Percentiles rank a stretch among this genome's conserved stretches.
phyloP scores from a whole-genome alignment of 2,888 invertebrate species.

The Platynereis dumerilii region DNA sequence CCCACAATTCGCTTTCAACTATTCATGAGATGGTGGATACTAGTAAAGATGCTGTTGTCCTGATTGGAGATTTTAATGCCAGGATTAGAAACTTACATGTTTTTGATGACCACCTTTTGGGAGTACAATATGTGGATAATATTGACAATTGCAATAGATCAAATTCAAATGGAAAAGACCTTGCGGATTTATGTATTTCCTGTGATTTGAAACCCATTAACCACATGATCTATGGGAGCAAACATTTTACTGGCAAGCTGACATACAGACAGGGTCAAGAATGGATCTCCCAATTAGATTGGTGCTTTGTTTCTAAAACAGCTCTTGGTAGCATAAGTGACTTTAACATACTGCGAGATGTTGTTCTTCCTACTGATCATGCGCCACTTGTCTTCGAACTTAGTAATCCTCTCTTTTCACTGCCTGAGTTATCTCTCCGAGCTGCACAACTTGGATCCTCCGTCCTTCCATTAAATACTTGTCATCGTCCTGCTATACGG shows the following conservation, averaged over 20 bases:
- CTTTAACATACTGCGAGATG: background rate
- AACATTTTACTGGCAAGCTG: background rate
- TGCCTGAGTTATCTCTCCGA: background rate
- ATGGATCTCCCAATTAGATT: background rate
- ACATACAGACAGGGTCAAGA: background rate
- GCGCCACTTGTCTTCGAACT: background rate
- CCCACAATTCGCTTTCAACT: too few species aligned
- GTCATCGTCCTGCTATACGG: background rate
- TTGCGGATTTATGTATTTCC: background rate
- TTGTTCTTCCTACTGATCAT: background rate
- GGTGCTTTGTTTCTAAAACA: background rate
- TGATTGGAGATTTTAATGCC: too few species aligned
- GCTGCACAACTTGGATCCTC: background rate
- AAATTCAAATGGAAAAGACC: background rate
- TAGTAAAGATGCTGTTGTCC: too few species aligned
- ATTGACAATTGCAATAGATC: background rate
- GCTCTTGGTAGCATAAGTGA: background rate
- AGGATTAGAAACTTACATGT: too few species aligned
- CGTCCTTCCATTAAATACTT: background rate
- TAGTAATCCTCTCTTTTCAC: background rate
- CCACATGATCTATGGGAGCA: background rate
- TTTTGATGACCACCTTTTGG: too few species aligned
- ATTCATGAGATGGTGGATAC: too few species aligned
- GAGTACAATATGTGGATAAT: background rate
- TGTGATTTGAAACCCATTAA: background rate